phyloP scores from a whole-genome alignment of 2,888 invertebrate genomes.

The Nowickia ferox region DNA sequence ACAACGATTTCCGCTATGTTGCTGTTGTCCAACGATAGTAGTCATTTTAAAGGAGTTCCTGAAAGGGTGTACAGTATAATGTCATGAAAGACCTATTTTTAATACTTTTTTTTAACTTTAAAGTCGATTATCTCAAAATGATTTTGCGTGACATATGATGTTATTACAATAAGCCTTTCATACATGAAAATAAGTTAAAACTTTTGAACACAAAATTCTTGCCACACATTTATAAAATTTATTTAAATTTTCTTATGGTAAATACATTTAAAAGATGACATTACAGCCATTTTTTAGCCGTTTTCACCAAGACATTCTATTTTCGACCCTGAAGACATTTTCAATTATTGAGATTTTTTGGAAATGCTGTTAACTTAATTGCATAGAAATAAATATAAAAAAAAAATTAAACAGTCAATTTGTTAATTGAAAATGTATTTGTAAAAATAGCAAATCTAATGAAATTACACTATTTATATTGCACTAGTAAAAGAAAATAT shows the following conservation, averaged over 20 bases:
- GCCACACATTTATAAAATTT: not conserved
- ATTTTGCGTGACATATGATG: not conserved
- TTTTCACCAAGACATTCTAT: not conserved
- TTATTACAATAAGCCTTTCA: not conserved
- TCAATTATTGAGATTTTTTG: not conserved
- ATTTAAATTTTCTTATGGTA: not conserved
- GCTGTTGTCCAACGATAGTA: no score
- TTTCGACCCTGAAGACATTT: not conserved
- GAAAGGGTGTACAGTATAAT: no score
- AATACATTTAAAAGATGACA: not conserved
- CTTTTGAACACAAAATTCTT: not conserved
- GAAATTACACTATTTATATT: conserved; percentile 59
- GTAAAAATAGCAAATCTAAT: conserved; percentile 33
- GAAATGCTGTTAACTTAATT: conserved; percentile 31
- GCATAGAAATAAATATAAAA: not conserved
- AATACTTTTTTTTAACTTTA: no score
- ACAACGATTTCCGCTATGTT: no score
- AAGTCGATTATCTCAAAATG: no score
- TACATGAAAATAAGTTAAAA: not conserved
- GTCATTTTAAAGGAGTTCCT: no score
- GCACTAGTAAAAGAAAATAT: conserved; percentile 36
- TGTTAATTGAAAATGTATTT: conserved; percentile 22
- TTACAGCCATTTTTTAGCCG: not conserved
- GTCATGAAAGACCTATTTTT: no score
- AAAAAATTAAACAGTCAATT: conserved; percentile 39